These are phyloP conservation scores for Blastobasis adustella DNA, from an alignment of 2,888 invertebrate species.

Conservation along the genomic window DNA sequence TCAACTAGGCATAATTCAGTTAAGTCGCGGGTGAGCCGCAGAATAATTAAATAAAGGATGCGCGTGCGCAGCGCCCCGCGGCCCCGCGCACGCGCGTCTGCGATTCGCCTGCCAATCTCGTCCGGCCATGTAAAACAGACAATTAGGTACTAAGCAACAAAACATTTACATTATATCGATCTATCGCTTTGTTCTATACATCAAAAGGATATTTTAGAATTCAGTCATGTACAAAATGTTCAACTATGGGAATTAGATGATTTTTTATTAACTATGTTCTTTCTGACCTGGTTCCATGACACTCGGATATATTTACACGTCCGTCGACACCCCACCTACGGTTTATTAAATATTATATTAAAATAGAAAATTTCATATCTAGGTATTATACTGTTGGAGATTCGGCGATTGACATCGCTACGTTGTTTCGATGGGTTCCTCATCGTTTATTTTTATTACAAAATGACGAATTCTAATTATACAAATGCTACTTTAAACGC, in stretches of 20 bases:
- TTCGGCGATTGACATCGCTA: slow-evolving; percentile 52
- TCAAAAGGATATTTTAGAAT: slow-evolving; percentile 24
- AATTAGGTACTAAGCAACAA: slow-evolving; percentile 55
- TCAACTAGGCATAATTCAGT: slow-evolving; percentile 68
- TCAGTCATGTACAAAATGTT: slow-evolving; percentile 28
- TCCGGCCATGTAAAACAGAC: slow-evolving; percentile 26
- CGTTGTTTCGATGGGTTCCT: slow-evolving; percentile 34
- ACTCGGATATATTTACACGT: slow-evolving; percentile 45
- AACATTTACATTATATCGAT: slow-evolving; percentile 33
- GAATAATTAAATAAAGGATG: slow-evolving; percentile 42
- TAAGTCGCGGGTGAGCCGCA: slow-evolving; percentile 42
- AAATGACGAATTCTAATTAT: slow-evolving; percentile 61
- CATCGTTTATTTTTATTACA: slow-evolving; percentile 38
- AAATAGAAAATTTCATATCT: slow-evolving; percentile 72
- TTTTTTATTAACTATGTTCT: not conserved
- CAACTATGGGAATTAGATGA: slow-evolving; percentile 23
- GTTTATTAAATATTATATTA: slow-evolving; percentile 63
- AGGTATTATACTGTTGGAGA: slow-evolving; percentile 53
- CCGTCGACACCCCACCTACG: slow-evolving; percentile 51
- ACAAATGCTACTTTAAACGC: slow-evolving; percentile 66
- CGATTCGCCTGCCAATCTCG: slow-evolving; percentile 10
- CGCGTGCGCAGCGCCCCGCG: slow-evolving; percentile 6
- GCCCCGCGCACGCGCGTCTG: slow-evolving; percentile 14
- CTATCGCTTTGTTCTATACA: slow-evolving; percentile 36
- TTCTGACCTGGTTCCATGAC: slow-evolving; percentile 19